phyloP scores from a whole-genome alignment of 2,888 invertebrate genomes.

The Drosophila algonquin region DNA sequence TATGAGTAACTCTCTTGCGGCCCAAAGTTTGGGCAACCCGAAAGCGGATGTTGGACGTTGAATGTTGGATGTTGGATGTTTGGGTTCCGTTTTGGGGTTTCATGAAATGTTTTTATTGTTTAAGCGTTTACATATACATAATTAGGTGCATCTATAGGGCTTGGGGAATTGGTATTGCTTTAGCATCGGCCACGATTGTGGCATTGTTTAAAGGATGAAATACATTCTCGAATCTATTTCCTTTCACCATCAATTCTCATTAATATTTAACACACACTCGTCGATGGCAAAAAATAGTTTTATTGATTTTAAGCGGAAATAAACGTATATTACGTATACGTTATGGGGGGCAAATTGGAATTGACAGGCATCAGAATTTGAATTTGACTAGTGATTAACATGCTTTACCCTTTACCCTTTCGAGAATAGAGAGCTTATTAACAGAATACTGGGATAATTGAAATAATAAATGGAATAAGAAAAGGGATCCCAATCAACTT shows the following conservation, averaged over 20 bases:
- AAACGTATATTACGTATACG: not conserved
- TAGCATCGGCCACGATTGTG: not conserved
- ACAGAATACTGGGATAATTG: too few relatives aligned
- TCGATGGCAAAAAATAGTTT: not conserved
- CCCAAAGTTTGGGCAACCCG: not conserved
- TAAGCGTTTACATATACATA: not conserved
- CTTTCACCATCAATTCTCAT: not conserved
- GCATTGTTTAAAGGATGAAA: not conserved
- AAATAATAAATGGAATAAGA: not conserved
- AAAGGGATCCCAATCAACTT: too few relatives aligned
- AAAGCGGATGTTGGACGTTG: constrained; percentile 1
- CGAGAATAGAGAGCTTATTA: not conserved
- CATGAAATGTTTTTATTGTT: constrained; percentile 9
- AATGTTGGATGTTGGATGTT: not conserved
- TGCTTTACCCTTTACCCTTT: not conserved
- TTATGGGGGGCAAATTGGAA: not conserved
- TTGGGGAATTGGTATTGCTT: not conserved
- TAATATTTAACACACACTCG: not conserved
- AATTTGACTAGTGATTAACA: not conserved
- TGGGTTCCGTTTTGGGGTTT: constrained; percentile 1
- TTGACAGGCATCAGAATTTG: too few relatives aligned
- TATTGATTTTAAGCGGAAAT: not conserved
- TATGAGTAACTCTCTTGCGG: constrained; percentile 50
- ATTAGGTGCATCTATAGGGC: not conserved
- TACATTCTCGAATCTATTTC: constrained; percentile 1